phyloP scores from a whole-genome alignment of 2,113 vertebrate species.

The Thamnaconus septentrionalis region DNA sequence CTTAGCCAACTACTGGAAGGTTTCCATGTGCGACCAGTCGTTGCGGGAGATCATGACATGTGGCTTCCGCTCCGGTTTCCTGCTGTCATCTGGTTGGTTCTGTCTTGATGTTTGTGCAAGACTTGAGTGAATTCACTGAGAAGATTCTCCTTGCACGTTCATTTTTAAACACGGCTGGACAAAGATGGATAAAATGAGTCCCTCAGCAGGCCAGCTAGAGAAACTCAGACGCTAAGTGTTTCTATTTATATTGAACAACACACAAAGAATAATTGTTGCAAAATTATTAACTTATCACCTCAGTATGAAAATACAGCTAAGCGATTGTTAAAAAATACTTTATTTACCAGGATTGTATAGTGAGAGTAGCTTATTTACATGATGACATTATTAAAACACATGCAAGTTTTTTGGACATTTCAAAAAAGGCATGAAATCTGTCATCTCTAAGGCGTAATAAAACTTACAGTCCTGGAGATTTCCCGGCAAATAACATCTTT shows the following conservation, averaged over 20 bases:
- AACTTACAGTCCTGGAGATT: slow-evolving; percentile 51
- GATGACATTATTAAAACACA: slow-evolving; percentile 4
- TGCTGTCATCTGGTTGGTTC: too few relatives aligned
- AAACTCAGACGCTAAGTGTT: not conserved
- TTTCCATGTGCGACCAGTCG: slow-evolving; percentile 20
- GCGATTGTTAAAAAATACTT: too few relatives aligned
- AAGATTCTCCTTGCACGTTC: too few relatives aligned
- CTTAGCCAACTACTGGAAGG: slow-evolving; percentile 24
- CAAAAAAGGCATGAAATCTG: not conserved
- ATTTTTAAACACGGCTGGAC: too few relatives aligned
- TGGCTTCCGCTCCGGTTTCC: slow-evolving; percentile 1
- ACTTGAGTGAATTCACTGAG: too few relatives aligned
- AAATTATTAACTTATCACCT: too few relatives aligned
- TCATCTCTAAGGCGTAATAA: slow-evolving; percentile 50
- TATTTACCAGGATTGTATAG: too few relatives aligned
- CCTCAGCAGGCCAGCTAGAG: slow-evolving; percentile 22
- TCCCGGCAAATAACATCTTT: not conserved
- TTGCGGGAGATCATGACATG: not conserved
- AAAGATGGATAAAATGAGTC: slow-evolving; percentile 7
- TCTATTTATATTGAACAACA: too few relatives aligned
- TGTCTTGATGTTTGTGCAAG: too few relatives aligned
- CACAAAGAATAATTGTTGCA: too few relatives aligned
- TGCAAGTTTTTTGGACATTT: not conserved
- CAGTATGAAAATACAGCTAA: too few relatives aligned
- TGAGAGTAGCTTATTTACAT: too few relatives aligned